Evolutionary conservation across 35 echinoderm and acorn worm genomes (phyloP), one percentile per base, ranked within the genome.

Genomic region (Ophiothrix spiculata): DNA sequence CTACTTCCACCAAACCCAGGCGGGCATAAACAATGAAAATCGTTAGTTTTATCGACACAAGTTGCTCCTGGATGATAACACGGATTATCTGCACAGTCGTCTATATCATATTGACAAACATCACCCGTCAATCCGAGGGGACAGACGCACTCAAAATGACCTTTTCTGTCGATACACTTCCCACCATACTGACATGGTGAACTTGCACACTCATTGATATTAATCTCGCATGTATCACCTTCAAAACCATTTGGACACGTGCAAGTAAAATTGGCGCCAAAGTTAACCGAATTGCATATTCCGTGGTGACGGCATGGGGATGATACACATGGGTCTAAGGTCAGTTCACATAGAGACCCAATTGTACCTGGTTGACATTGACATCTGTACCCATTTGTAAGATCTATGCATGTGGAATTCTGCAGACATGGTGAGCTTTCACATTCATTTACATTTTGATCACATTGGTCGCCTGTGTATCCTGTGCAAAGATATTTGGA

Each of bases 111-210:
- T 38, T 98, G 88, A 86, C 95, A 98, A 3, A 85, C 36, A 19
- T 74, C 35, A 78, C 95, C 95, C 19, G 33, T 38, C 63, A 86
- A 91, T 8, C 95, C 95, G 3, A 75, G 60, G 0, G 40, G 6
- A 88, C 95, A 98, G 2, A 41, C 73, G 82, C 93, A 95, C 13
- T 46, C 33, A 56, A 85, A 94, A 19, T 60, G 77, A 8, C 49
- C 46, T 33, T 84, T 78, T 31, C 84, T 17, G 69, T 98, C 91
- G 1, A 80, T 36, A 36, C 95, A 98, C 0, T 89, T 98, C 14
- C 89, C 95, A 33, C 89, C 89, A 85, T 91, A 76, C 19, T 77
- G 78, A 79, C 95, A 98, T 33, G 95, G 95, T 76, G 32, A 46
- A 32, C 86, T 91, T 19, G 33, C 37, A 69, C 95, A 98, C 25